Evolutionary conservation across 2,888 invertebrate genomes (phyloP), one percentile per base, ranked within the genome.

Genomic region (Drosophila formosana): DNA sequence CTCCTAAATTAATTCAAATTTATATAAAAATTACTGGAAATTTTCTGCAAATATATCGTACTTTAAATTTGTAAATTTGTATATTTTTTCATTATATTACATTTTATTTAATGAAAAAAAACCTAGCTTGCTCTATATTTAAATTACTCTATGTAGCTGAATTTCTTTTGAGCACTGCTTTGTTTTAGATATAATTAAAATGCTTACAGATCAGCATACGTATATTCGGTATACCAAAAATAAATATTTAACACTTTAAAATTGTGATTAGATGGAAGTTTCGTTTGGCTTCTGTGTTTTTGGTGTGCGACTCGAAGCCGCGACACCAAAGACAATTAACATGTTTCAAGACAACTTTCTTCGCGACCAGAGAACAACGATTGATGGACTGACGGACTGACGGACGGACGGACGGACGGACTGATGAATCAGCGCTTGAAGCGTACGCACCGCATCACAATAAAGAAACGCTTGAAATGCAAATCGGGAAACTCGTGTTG

Each of bases 271-370:
- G 13, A 23, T 23, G 30, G 30, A 23, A 53, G n/a, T 45, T 55
- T 32, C 5, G 23, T 25, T 25, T 41, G 39, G 18, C 9, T 9
- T 34, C 11, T 11, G n/a, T 37, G 18, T 9, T 9, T 34, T 11
- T 11, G n/a, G 11, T 57, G 34, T 46, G 46, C n/a, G 28, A 34
- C 55, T n/a, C 37, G 32, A 8, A 11, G 53, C 4, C 37, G 39
- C 34, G 52, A 46, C 61, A 51, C 55, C 72, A 53, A 64, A 55
- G 26, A 74, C 88, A 88, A 82, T 84, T 86, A 88, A 82, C 88
- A 82, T 86, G 87, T 86, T 78, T 63, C 43, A 55, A 64, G 66
- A 66, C 86, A 84, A 88, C 88, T 88, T 88, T 84, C 84, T 88
- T 84, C 65, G 66, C 37, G 8, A 57, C 69, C 39, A 28, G 57